Evolutionary conservation across 2,113 vertebrate genomes (phyloP).

Genomic region (Typhlomys cinereus): DNA sequence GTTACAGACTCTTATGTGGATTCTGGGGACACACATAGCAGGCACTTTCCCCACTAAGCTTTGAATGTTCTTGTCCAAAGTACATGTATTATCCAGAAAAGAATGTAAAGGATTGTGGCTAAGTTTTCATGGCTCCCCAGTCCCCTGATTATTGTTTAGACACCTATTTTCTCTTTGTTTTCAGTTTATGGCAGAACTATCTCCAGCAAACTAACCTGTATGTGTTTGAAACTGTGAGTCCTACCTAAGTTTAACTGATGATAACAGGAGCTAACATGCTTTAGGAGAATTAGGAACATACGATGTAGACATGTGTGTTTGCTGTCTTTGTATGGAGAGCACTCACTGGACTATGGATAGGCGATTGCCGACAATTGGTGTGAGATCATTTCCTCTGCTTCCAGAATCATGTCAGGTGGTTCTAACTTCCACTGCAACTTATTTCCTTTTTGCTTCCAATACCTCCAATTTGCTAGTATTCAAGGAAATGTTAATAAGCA

Average conservation of each 20-base stretch:
- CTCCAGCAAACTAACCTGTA: background rate
- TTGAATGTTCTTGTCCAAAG: too few species aligned
- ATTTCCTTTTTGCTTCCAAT: background rate
- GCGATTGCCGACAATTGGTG: background rate
- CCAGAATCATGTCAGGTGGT: background rate
- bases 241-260: background rate
- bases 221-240: background rate
- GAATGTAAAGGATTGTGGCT: too few species aligned
- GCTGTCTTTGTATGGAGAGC: background rate
- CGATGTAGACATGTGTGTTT: background rate
- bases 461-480: background rate
- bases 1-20: too few species aligned
- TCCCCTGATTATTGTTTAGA: too few species aligned
- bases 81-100: too few species aligned
- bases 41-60: too few species aligned
- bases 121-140: too few species aligned
- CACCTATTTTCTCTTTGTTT: slow-evolving; percentile 34
- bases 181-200: background rate
- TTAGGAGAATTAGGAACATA: background rate
- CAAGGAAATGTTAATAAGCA: background rate
- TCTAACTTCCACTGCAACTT: background rate
- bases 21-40: too few species aligned
- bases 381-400: background rate
- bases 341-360: too few species aligned
- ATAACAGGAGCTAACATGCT: background rate